Evolutionary conservation across 2,797 vertebrate species (phyloP).

Genomic region (Cheirogaleus major): DNA sequence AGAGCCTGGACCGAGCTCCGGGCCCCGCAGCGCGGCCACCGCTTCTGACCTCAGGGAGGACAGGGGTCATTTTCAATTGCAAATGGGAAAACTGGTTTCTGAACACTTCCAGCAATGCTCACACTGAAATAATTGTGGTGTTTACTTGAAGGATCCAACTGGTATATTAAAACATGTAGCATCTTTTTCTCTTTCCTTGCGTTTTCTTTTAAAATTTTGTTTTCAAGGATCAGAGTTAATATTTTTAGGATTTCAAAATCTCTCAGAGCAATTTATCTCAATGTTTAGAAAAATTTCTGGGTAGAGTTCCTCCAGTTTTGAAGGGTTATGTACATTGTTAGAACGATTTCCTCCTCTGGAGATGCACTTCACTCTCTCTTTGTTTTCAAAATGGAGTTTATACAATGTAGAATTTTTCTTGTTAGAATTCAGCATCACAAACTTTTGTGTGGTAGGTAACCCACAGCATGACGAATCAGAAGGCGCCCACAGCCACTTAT

Average conservation of each 20-base stretch:
- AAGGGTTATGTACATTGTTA: no score
- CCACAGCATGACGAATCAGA: fast-evolving
- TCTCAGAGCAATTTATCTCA: neutral
- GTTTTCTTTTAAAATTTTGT: neutral
- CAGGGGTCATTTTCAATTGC: fast-evolving
- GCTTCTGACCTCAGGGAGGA: neutral
- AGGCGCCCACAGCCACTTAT: neutral
- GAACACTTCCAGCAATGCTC: fast-evolving
- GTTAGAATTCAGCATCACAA: neutral
- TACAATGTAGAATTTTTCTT: neutral
- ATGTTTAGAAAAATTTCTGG: neutral
- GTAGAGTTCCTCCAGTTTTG: neutral
- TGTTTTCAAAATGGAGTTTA: neutral
- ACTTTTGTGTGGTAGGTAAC: neutral
- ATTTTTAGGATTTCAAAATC: neutral
- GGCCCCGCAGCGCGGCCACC: fast-evolving
- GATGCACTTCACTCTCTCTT: neutral
- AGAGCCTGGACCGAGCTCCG: neutral
- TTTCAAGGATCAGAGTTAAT: no score
- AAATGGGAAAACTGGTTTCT: no score
- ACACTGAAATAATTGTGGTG: fast-evolving
- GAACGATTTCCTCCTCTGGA: neutral
- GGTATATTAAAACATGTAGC: fast-evolving
- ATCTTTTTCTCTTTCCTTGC: no score
- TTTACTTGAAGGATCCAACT: fast-evolving